Conservation (phyloP, 1,140 invertebrate genomes). For the Tetragnatha versicolor region DNA sequence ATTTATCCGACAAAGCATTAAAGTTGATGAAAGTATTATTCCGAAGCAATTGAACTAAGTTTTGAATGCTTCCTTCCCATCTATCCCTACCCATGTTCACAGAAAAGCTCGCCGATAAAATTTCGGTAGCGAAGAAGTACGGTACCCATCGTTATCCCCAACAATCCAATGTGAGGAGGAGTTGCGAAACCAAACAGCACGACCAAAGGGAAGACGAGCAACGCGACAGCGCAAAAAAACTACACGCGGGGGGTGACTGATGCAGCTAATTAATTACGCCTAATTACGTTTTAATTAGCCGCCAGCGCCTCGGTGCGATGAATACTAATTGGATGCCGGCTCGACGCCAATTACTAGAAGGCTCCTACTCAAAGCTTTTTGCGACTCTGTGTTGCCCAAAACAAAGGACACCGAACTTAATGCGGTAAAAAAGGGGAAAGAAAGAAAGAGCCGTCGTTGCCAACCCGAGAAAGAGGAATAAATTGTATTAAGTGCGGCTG, state of each 20-base stretch:
- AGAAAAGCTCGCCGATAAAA: no score
- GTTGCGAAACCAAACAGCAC: not conserved
- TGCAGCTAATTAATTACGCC: conserved; percentile 53
- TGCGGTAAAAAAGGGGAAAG: conserved; percentile 17
- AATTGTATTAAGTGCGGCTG: conserved; percentile 53
- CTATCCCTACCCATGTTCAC: no score
- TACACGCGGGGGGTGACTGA: conserved; percentile 38
- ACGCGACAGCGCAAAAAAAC: not conserved
- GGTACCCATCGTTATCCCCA: no score
- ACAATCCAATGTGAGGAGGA: no score
- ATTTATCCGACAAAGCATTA: no score
- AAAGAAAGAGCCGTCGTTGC: conserved; percentile 25
- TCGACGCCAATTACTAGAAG: conserved; percentile 27
- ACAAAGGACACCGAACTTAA: conserved; percentile 53
- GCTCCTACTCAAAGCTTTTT: conserved; percentile 13
- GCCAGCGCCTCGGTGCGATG: conserved; percentile 43
- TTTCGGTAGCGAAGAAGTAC: no score
- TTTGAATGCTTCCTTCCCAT: no score
- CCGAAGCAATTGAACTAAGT: no score
- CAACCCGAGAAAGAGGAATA: conserved; percentile 22
- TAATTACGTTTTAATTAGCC: conserved; percentile 55
- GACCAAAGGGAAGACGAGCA: not conserved
- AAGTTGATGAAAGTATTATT: no score
- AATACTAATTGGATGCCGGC: conserved; percentile 40
- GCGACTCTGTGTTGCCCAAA: conserved; percentile 25